These are phyloP conservation scores for Eurosta solidaginis DNA, from an alignment of 1,140 invertebrate species.

Conservation along the genomic window DNA sequence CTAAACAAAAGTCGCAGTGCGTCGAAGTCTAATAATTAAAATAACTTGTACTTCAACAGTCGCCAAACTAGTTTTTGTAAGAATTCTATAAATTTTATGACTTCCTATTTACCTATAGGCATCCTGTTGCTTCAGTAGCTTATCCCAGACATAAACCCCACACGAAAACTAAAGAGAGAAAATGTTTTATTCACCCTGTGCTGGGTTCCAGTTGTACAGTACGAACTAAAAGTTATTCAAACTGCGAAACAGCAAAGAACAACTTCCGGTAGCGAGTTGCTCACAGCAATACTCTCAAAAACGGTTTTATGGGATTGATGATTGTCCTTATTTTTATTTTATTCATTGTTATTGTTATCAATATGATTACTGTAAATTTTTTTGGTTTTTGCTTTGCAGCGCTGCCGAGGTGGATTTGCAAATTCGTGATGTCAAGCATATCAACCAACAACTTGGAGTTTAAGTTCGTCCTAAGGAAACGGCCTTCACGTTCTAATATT, in stretches of 20 bases:
- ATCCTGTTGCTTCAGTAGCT: too few species aligned
- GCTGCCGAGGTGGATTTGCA: conserved; percentile 49
- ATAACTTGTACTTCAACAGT: too few species aligned
- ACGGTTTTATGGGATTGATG: too few species aligned
- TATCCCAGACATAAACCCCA: not conserved
- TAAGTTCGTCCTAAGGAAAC: conserved; percentile 29
- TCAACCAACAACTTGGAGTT: conserved; percentile 51
- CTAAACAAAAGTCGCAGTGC: too few species aligned
- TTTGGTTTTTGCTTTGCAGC: conserved; percentile 13
- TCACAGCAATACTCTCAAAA: too few species aligned
- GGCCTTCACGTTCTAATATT: not conserved
- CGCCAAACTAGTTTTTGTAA: too few species aligned
- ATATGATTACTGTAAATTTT: not conserved
- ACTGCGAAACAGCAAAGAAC: too few species aligned
- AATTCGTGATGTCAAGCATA: conserved; percentile 53
- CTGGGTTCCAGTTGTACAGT: not conserved
- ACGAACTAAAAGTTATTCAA: not conserved
- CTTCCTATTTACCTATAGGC: too few species aligned
- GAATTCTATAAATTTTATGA: too few species aligned
- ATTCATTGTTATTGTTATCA: not conserved
- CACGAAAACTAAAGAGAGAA: not conserved
- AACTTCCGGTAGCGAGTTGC: too few species aligned
- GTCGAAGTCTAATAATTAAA: too few species aligned
- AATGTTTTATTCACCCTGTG: not conserved
- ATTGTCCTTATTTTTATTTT: not conserved